Percentiles rank a stretch among this genome's conserved stretches.
These are phyloP conservation scores for Hydrocynus forskahlii DNA, from an alignment of 2,797 vertebrate species.

Conservation along the genomic window DNA sequence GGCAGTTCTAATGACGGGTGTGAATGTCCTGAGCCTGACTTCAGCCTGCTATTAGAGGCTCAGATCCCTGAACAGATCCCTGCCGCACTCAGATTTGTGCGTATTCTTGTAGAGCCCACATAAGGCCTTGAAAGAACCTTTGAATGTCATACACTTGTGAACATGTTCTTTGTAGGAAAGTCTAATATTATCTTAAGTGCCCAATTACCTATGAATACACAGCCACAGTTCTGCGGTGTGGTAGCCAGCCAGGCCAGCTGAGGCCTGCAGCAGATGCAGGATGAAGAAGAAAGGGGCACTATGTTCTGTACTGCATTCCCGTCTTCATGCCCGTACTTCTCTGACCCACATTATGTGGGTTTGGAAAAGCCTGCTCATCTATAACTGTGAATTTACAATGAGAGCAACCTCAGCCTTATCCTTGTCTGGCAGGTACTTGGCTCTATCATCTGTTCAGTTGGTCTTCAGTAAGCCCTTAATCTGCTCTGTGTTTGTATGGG, in stretches of 20 bases:
- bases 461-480: no score
- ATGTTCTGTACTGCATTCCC: conserved; percentile 14
- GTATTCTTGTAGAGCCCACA: conserved; percentile 1
- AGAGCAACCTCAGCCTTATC: neutral
- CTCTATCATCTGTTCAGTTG: no score
- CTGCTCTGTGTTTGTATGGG: no score
- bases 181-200: conserved; percentile 5
- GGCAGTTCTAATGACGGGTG: conserved; percentile 46
- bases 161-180: conserved; percentile 30
- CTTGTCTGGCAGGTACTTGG: neutral
- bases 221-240: conserved; percentile 1
- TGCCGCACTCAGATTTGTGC: conserved; percentile 1
- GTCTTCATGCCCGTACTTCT: neutral
- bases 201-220: conserved; percentile 34
- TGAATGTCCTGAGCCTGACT: conserved; percentile 14
- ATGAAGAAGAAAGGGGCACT: conserved; percentile 1
- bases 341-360: neutral
- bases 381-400: neutral
- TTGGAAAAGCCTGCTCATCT: neutral
- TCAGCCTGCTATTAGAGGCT: conserved; percentile 43
- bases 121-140: neutral
- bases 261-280: neutral
- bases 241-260: neutral
- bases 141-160: conserved; percentile 1
- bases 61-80: conserved; percentile 16